These are phyloP conservation scores for Pygocentrus nattereri DNA, from an alignment of 2,797 vertebrate genomes.

Conservation along the genomic window DNA sequence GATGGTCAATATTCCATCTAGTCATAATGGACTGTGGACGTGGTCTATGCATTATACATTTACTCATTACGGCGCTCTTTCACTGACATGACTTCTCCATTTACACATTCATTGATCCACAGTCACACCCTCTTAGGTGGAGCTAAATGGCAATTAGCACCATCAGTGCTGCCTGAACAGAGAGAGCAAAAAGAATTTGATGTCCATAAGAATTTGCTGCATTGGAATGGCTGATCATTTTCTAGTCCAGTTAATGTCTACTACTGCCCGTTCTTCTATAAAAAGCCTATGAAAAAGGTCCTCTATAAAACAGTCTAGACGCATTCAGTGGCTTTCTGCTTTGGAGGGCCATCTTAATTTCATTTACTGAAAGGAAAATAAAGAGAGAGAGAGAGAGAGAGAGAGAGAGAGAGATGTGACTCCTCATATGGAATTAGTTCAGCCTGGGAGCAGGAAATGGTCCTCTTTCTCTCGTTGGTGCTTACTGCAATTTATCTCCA, in stretches of 20 bases:
- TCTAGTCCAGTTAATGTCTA: slow-evolving; percentile 8
- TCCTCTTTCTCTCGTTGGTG: slow-evolving; percentile 41
- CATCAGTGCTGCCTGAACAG: background rate
- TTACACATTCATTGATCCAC: slow-evolving; percentile 33
- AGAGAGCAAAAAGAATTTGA: slow-evolving; percentile 6
- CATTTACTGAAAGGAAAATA: slow-evolving; percentile 20
- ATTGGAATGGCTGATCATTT: background rate
- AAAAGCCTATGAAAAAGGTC: background rate
- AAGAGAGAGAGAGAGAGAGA: slow-evolving; percentile 3
- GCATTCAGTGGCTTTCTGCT: background rate
- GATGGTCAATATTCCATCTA: slow-evolving; percentile 54
- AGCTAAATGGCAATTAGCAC: slow-evolving; percentile 15
- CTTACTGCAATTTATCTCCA: slow-evolving; percentile 56
- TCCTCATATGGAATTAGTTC: slow-evolving; percentile 25
- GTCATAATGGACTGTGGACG: slow-evolving; percentile 46
- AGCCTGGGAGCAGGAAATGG: slow-evolving; percentile 26
- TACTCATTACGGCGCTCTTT: slow-evolving; percentile 21
- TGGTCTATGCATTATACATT: slow-evolving; percentile 38
- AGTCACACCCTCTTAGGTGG: slow-evolving; percentile 18
- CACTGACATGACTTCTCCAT: slow-evolving; percentile 8
- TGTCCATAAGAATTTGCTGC: slow-evolving; percentile 4
- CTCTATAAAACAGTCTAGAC: background rate
- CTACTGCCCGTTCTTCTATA: background rate
- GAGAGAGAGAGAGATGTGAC: background rate
- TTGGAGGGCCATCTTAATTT: slow-evolving; percentile 57